These are phyloP conservation scores for Cetonia aurata DNA, from an alignment of 2,888 invertebrate genomes.

Conservation along the genomic window DNA sequence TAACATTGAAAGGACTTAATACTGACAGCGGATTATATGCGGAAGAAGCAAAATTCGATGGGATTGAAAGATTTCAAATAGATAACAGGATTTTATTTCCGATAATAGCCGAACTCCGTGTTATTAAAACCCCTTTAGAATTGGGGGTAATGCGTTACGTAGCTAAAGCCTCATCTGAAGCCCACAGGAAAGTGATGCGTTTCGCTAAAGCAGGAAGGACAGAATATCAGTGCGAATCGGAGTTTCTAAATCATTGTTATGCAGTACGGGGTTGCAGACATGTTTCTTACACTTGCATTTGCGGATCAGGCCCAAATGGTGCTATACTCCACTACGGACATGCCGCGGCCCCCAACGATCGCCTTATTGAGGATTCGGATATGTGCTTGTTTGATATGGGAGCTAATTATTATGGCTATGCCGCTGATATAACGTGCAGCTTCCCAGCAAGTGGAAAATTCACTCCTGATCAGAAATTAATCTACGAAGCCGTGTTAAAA, in stretches of 20 bases:
- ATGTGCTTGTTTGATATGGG: constrained; percentile 99
- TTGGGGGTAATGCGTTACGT: constrained; percentile 92
- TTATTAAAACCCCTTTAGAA: constrained; percentile 86
- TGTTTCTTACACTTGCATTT: constrained; percentile 95
- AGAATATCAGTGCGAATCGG: constrained; percentile 87
- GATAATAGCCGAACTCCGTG: constrained; percentile 90
- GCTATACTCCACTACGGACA: constrained; percentile 97
- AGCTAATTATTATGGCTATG: constrained; percentile 95
- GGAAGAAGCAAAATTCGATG: constrained; percentile 85
- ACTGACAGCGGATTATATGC: constrained; percentile 89
- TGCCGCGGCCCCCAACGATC: constrained; percentile 93
- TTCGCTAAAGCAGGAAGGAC: constrained; percentile 78
- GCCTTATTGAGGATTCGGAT: constrained; percentile 83
- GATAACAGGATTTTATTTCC: constrained; percentile 83
- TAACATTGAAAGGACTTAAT: constrained; percentile 87
- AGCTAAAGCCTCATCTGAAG: constrained; percentile 93
- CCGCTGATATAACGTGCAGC: constrained; percentile 96
- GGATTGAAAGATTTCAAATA: constrained; percentile 85
- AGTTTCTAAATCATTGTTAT: constrained; percentile 90
- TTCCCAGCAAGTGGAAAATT: constrained; percentile 97
- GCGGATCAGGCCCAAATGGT: constrained; percentile 91
- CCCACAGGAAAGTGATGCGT: constrained; percentile 93
- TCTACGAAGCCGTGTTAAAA: constrained; percentile 90
- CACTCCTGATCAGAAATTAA: constrained; percentile 87
- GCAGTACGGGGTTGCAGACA: constrained; percentile 91